Evolutionary conservation across 2,113 vertebrate species (phyloP), one percentile per base, ranked within the genome.

Genomic region (Saguinus midas): DNA sequence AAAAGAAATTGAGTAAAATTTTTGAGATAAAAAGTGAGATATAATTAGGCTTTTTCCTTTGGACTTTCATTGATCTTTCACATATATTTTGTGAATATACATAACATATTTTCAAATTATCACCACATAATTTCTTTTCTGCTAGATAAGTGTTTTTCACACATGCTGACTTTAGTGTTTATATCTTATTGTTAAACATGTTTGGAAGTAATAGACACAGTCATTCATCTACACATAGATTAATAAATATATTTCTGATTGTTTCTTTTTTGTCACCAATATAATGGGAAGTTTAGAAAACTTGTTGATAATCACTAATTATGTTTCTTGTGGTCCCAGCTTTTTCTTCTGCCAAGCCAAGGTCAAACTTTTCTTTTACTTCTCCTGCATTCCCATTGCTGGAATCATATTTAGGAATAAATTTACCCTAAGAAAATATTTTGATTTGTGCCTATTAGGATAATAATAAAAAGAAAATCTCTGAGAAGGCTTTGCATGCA

Each of bases 251-350:
- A 72, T 52, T 23, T 52, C 1, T 84, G 32, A 52, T 52, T 52
- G 52, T 52, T 52, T 52, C n/a, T 84, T 87, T 80, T 95, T 83
- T 82, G 43, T 40, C 37, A 83, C 64, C 6, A 90, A 70, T 79
- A 45, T 86, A 92, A 84, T 92, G 27, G 21, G 92, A 81, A 87
- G 5, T 48, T 84, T 72, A 72, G 6, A 91, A 89, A 95, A 64
- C 3, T 50, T 83, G 2, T 20, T 58, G 7, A 29, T 75, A 95
- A 95, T 14, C 37, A 25, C 55, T 75, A 40, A 64, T 58, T 79
- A 61, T 43, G 14, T 68, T 85, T 87, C 32, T 18, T 48, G 12
- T 6, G 84, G 32, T 76, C 80, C 66, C 58, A 92, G 8, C 6
- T 75, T 86, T 87, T 68, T 94, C n/a, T 57, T 95, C 45, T 72